Conservation (phyloP, 2,797 vertebrate species). For the Chloroceryle amazona region DNA sequence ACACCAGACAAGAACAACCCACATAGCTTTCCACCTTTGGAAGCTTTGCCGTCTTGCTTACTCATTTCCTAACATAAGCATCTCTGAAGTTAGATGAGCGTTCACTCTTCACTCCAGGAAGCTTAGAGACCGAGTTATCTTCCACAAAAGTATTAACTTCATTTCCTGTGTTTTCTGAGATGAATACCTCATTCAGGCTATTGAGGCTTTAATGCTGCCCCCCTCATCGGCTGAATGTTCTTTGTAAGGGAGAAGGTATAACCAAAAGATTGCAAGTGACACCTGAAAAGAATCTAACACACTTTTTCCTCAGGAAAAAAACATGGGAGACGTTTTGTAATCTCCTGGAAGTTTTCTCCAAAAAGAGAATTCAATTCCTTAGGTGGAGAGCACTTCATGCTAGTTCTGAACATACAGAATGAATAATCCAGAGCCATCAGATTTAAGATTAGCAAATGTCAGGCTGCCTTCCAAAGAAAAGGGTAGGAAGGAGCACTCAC, state of each 20-base stretch:
- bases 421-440: not conserved
- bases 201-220: not conserved
- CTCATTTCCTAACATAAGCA: not conserved
- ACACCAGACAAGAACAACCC: not conserved
- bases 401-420: not conserved
- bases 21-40: not conserved
- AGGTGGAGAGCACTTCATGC: not conserved
- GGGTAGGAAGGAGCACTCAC: not conserved
- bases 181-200: not conserved
- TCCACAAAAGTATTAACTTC: not conserved
- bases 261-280: not conserved
- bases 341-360: not conserved
- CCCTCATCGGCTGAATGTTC: not conserved
- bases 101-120: not conserved
- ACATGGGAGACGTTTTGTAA: not conserved
- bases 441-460: not conserved
- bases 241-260: not conserved
- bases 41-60: not conserved
- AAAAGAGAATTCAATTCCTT: not conserved
- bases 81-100: not conserved
- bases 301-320: not conserved
- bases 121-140: not conserved
- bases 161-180: not conserved
- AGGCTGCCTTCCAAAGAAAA: not conserved
- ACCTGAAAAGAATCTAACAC: not conserved